Base-by-base conservation (phyloP, 2,888 invertebrate species). In the Odontocerum albicorne region DNA sequence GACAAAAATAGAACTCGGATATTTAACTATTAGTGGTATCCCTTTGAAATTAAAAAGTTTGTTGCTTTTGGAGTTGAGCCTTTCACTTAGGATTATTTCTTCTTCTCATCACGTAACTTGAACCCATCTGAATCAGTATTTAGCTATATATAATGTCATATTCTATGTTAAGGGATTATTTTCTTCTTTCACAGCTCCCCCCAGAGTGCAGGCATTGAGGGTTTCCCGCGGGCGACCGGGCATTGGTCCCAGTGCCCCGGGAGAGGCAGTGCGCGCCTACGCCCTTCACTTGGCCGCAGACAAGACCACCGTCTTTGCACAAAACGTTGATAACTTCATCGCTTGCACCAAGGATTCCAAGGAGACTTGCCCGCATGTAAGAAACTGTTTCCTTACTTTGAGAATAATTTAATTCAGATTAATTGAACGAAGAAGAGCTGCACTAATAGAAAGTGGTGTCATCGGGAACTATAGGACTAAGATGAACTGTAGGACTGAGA, bases 271-370 rank as follows among this genome's bases (percentile, higher is more conserved):
- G 53, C 80, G 90, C 20, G 83, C 85, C 2, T 92, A 92, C 69
- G 90, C 91, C 4, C 72, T 92, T 1, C 87, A 88, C 62, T 75
- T 94, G 49, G 90, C 92, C 1, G 85, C 86, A 59, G 92, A 94
- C 74, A 86, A 87, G 66, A 87, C 85, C 66, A 94, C 94, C 15
- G 93, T 92, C 2, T 96, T 96, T 69, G 92, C 94, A 32, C 90
- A 91, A 72, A 92, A 92, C 66, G 90, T 96, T 55, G 91, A 92
- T 71, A 91, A 95, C 75, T 96, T 96, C 70, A 92, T 96, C 59
- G 86, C 91, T 45, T 96, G 96, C 71, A 96, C 96, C 6, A 82
- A 87, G 63, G 95, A 96, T 67, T 92, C 93, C 10, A 87, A 89
- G 62, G 95, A 96, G 68, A 86, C 84, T 20, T 90, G 88, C 66